Conservation (phyloP, 2,888 invertebrate species). For the Eupithecia centaureata region DNA sequence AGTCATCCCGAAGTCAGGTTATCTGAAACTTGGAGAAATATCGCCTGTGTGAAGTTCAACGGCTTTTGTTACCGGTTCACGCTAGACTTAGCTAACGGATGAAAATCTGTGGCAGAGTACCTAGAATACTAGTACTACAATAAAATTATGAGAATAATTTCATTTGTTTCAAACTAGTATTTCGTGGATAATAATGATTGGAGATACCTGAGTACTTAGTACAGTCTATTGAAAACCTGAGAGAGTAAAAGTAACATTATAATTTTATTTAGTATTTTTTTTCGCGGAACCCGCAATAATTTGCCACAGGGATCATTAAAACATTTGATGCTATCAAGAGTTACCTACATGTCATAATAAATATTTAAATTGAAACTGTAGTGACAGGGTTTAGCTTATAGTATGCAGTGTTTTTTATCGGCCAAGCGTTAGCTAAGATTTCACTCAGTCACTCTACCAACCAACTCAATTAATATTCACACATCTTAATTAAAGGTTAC, state of each 20-base stretch:
- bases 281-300: background rate
- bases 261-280: too few relatives aligned
- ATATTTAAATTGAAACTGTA: too few relatives aligned
- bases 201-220: too few relatives aligned
- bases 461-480: too few relatives aligned
- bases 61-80: conserved; percentile 57
- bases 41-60: conserved; percentile 58
- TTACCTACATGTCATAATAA: too few relatives aligned
- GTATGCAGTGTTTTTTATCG: too few relatives aligned
- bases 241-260: background rate
- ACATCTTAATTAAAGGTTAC: too few relatives aligned
- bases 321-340: background rate
- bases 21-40: conserved; percentile 70
- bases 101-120: conserved; percentile 34
- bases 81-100: conserved; percentile 33
- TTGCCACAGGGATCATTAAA: background rate
- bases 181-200: background rate
- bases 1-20: conserved; percentile 51
- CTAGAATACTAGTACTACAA: conserved; percentile 8
- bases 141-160: background rate
- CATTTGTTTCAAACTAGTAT: background rate
- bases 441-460: too few relatives aligned
- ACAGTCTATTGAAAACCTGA: too few relatives aligned
- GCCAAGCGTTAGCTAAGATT: too few relatives aligned
- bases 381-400: too few relatives aligned